Base-by-base conservation (phyloP, 1,140 invertebrate species). In the Drosophila pachea region DNA sequence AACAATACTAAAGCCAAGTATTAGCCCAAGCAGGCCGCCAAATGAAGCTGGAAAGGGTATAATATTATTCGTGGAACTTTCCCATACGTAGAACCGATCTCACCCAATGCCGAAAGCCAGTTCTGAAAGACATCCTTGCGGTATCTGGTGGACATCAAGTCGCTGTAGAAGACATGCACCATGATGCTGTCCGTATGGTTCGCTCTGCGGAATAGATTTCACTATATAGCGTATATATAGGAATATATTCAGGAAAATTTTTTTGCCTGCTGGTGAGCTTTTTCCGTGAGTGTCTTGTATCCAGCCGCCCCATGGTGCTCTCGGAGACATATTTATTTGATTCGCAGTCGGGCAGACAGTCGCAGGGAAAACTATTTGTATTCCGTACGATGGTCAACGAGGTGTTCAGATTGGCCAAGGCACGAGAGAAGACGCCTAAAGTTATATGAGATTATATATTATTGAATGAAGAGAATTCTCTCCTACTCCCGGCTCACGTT, bases 1-100 rank as follows among this genome's bases (percentile, higher is more conserved):
- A 56, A 94, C 92, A n/a, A 94, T 90, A 50, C 93, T 94, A 75
- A 94, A 94, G 2, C 93, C 94, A 29, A 93, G 90, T 81, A 93
- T 93, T 16, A 94, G 78, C 14, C 93, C 92, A 0, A 94, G 74
- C 0, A 94, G 87, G 6, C 93, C 93, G 0, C 93, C 93, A 73
- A 93, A 93, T n/a, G 92, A 92, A 72, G 93, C 93, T 94, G 88
- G 62, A 67, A 78, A 59, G 16, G 47, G 61, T 42, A 48, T 22
- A 69, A 4, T n/a, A 11, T 33, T 36, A 50, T 4, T 33, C 2
- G 35, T 43, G 11, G 8, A 7, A 12, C n/a, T 33, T 22, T 22
- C 7, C 36, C 14, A 7, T 32, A 16, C 40, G 0, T 4, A 48
- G 0, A 8, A 22, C n/a, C 22, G 22, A 22, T 22, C 22, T 73